Evolutionary conservation across 2,797 vertebrate genomes (phyloP).

Genomic region (Tarsius wallacei): DNA sequence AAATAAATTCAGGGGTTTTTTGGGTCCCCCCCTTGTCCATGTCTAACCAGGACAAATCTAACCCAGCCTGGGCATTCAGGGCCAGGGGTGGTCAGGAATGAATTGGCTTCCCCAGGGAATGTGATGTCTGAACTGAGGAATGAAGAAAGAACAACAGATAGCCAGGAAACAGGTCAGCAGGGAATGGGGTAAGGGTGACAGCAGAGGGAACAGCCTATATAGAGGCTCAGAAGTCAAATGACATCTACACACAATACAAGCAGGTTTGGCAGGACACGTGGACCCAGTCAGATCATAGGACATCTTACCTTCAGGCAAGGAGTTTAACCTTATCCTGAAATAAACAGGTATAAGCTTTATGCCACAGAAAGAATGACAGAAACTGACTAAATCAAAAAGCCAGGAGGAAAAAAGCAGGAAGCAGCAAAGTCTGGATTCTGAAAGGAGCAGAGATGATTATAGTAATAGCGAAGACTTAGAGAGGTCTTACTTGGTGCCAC

Average conservation of each 20-base stretch:
- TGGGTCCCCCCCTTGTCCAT: too few relatives aligned
- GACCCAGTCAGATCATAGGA: not conserved
- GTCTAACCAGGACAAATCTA: not conserved
- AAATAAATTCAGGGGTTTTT: too few relatives aligned
- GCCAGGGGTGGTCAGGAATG: not conserved
- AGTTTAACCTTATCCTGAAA: constrained; percentile 1
- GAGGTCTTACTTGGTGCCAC: not conserved
- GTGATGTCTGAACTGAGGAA: not conserved
- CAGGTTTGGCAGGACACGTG: not conserved
- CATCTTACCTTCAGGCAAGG: not conserved
- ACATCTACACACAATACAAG: not conserved
- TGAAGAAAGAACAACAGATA: not conserved
- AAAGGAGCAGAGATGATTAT: not conserved
- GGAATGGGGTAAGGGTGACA: too few relatives aligned
- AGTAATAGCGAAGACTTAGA: not conserved
- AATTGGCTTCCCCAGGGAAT: not conserved
- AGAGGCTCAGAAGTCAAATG: not conserved
- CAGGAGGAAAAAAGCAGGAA: not conserved
- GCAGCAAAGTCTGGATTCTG: not conserved
- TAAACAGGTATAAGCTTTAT: not conserved
- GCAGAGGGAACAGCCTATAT: not conserved
- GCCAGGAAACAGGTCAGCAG: not conserved
- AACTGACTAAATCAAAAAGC: not conserved
- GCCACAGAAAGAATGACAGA: not conserved
- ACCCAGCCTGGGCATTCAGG: not conserved